Evolutionary conservation across 2,888 invertebrate species (phyloP).

Genomic region (Caenorhabditis sp.): DNA sequence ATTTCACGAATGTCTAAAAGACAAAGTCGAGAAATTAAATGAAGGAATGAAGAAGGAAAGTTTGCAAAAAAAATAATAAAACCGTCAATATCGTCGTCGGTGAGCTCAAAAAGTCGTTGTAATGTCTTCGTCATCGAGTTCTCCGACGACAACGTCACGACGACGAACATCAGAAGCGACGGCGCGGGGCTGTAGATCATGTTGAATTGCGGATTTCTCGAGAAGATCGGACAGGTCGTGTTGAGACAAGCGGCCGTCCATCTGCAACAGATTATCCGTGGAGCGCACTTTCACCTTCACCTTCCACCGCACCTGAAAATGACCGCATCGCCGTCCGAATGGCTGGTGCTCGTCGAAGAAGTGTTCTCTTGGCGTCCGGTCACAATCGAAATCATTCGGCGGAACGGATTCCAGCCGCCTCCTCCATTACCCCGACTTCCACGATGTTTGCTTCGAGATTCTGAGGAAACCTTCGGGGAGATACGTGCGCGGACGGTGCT

Average conservation of each 20-base stretch:
- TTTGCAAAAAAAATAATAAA: neutral
- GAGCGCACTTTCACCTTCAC: neutral
- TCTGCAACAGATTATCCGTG: constrained; percentile 3
- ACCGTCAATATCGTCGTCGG: constrained; percentile 36
- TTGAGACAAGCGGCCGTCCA: constrained; percentile 51
- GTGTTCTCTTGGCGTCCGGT: neutral
- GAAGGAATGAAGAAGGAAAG: neutral
- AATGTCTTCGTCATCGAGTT: constrained; percentile 20
- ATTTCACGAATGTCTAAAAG: constrained; percentile 38
- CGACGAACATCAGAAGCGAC: constrained; percentile 40
- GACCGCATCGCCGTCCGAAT: neutral
- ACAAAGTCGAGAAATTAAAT: neutral
- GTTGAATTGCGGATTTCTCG: constrained; percentile 46
- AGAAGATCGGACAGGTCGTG: constrained; percentile 46
- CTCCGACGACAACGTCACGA: constrained; percentile 35
- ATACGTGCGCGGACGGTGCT: neutral
- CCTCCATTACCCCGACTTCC: too few species aligned
- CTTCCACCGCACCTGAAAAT: constrained; percentile 3
- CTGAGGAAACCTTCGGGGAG: neutral
- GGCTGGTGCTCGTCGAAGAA: neutral
- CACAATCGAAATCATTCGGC: constrained; percentile 15
- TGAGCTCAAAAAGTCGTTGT: constrained; percentile 21
- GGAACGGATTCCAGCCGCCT: constrained; percentile 37
- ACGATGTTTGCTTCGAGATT: constrained; percentile 29
- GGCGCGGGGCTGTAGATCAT: constrained; percentile 42